Conservation (phyloP, 2,113 vertebrate species). For the Bungarus multicinctus region DNA sequence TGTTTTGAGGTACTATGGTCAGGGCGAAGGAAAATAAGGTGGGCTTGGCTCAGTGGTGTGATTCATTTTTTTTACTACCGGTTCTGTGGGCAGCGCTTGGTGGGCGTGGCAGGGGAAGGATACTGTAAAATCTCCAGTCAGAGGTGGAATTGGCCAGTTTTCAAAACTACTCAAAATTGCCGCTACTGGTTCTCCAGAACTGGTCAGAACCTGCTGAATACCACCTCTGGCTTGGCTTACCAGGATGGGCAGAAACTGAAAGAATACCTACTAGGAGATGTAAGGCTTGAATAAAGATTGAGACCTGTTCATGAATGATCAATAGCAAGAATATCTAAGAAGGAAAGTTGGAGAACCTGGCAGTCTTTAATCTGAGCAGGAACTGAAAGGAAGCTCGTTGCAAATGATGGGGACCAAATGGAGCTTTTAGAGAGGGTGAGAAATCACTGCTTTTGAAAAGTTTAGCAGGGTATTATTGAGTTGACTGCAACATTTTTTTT, state of each 20-base stretch:
- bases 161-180: too few relatives aligned
- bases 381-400: neutral
- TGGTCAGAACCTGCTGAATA: too few relatives aligned
- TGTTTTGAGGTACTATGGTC: neutral
- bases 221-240: neutral
- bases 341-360: neutral
- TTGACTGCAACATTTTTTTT: neutral
- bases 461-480: neutral
- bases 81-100: too few relatives aligned
- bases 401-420: neutral
- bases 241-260: neutral
- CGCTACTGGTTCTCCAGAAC: too few relatives aligned
- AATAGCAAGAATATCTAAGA: neutral
- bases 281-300: neutral
- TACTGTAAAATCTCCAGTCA: too few relatives aligned
- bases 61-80: too few relatives aligned
- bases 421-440: neutral
- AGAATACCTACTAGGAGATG: neutral
- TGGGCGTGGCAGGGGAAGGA: too few relatives aligned
- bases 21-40: neutral
- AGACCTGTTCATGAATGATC: neutral
- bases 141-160: too few relatives aligned
- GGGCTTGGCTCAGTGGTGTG: too few relatives aligned
- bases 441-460: neutral
- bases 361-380: neutral